These are phyloP conservation scores for Sisyra nigra DNA, from an alignment of 2,888 invertebrate species.

Conservation along the genomic window DNA sequence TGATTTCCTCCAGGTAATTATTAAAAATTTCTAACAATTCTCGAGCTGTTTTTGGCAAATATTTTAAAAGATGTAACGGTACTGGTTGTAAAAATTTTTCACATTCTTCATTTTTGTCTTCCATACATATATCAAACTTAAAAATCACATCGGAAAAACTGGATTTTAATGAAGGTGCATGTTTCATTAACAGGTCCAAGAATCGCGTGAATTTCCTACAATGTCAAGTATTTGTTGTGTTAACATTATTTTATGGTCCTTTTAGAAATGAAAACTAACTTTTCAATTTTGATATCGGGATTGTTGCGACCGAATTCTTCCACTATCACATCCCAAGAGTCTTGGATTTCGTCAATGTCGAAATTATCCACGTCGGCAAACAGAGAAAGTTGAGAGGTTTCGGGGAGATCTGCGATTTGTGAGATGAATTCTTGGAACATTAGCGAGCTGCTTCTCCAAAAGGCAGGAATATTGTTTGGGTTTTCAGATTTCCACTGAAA, in stretches of 20 bases:
- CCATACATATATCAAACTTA: not conserved
- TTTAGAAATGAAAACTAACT: no score
- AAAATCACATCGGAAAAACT: conserved; percentile 3
- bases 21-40: not conserved
- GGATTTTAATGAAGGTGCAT: not conserved
- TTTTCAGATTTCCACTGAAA: no score
- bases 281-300: no score
- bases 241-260: not conserved
- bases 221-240: not conserved
- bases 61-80: no score
- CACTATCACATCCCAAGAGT: no score
- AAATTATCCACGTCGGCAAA: not conserved
- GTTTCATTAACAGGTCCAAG: not conserved
- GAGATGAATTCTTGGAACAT: no score
- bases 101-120: not conserved
- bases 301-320: no score
- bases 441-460: no score
- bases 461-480: no score
- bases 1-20: not conserved
- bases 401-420: no score
- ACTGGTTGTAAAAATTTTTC: not conserved
- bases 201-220: not conserved
- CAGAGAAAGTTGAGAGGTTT: no score
- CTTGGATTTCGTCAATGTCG: not conserved
- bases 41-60: not conserved